Evolutionary conservation across 2,113 vertebrate genomes (phyloP), one percentile per base, ranked within the genome.

Genomic region (Sturnira hondurensis): DNA sequence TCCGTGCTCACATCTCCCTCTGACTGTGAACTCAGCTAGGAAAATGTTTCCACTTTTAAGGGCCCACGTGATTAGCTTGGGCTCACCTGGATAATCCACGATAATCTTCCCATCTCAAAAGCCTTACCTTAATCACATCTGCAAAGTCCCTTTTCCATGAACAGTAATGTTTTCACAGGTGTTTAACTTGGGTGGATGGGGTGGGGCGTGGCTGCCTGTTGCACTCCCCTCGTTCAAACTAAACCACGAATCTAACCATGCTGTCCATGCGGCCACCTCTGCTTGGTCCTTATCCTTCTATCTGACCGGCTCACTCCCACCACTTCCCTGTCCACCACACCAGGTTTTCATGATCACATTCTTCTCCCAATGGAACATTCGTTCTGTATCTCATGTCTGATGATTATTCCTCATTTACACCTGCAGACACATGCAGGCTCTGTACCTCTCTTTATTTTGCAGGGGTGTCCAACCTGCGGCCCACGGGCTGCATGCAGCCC

Each of bases 1-100:
- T 82, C 50, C 1, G 0, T 2, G 9, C 19, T 41, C 31, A 50
- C 1, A 0, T 8, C 38, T 4, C 56, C 41, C 50, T 67, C 86
- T 33, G 31, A 38, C 61, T 78, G 16, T 31, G 36, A 71, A 47
- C 41, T 80, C 70, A 43, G 38, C 47, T 76, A 41, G 41, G 28
- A 33, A 24, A 83, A 31, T 16, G n/a, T 47, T 63, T 76, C 68
- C 3, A 4, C 65, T 36, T 61, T 70, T 63, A 80, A 93, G 24
- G 38, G 9, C 15, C 41, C 15, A 0, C 2, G 3, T 33, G 70
- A 92, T 54, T 81, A 65, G 33, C 61, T 38, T 52, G 54, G 81
- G 2, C 9, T 14, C 85, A 74, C 67, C 22, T 74, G 58, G 41
- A 45, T 22, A 80, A 71, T 4, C 52, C 82, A 56, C 43, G 19